Percentiles rank a stretch among this genome's conserved stretches.
Evolutionary conservation across 1,140 invertebrate species (phyloP).

Genomic region (Drosophila erecta): DNA sequence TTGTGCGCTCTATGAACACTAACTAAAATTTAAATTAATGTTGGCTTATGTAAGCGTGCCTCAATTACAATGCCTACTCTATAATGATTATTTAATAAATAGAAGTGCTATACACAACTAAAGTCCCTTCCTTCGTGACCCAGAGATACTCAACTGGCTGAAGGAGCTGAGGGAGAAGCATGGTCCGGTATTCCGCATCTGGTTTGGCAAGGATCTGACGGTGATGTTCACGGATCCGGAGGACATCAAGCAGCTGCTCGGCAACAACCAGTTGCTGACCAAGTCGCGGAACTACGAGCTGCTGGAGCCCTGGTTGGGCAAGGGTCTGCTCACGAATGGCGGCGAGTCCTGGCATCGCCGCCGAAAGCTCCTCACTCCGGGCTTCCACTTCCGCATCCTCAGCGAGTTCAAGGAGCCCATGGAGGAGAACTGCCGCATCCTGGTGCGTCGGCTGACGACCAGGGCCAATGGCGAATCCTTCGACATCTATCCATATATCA

Average conservation of each 20-base stretch:
- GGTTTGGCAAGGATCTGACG: constrained; percentile 80
- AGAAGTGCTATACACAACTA: background rate
- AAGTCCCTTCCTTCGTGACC: no score
- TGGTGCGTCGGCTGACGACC: constrained; percentile 71
- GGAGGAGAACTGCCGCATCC: constrained; percentile 85
- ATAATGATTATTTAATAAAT: no score
- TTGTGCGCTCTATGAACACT: no score
- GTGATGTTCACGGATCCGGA: constrained; percentile 76
- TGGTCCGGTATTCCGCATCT: constrained; percentile 76
- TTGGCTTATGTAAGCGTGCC: no score
- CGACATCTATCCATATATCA: constrained; percentile 89
- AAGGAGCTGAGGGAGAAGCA: constrained; percentile 59
- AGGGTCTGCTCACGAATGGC: constrained; percentile 88
- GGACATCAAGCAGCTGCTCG: constrained; percentile 85
- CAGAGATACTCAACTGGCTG: constrained; percentile 62
- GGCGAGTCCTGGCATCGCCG: constrained; percentile 92
- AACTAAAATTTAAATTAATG: no score
- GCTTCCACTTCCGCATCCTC: constrained; percentile 96
- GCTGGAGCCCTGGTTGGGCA: constrained; percentile 88
- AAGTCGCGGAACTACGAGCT: constrained; percentile 85
- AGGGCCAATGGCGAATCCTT: constrained; percentile 78
- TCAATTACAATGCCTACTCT: no score
- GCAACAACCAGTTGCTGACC: constrained; percentile 87
- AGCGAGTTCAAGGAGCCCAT: constrained; percentile 90
- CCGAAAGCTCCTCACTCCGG: constrained; percentile 94